A percentile compares a stretch with the other conserved stretches of the same genome.
Evolutionary conservation across 2,797 vertebrate species (phyloP).

Genomic region (Anableps anableps): DNA sequence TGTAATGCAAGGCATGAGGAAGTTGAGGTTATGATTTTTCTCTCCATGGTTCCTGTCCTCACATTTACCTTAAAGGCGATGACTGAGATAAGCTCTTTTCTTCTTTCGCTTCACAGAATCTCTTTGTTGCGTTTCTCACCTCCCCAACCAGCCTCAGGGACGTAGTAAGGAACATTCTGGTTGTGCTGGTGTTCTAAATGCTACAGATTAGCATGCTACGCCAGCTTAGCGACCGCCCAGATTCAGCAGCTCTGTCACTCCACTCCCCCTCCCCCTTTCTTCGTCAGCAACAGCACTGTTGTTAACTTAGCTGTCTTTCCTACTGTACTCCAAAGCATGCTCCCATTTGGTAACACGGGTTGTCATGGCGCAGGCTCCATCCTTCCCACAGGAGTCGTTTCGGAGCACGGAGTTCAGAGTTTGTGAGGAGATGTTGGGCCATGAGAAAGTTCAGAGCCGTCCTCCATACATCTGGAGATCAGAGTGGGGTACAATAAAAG

Average conservation of each 20-base stretch:
- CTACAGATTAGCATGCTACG: slow-evolving; percentile 66
- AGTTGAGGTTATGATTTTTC: neutral
- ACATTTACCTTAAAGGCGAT: slow-evolving; percentile 34
- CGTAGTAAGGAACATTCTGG: slow-evolving; percentile 42
- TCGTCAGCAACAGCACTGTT: slow-evolving; percentile 36
- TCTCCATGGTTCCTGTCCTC: slow-evolving; percentile 27
- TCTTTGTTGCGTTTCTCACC: slow-evolving; percentile 52
- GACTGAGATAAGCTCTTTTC: slow-evolving; percentile 60
- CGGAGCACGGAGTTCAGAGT: slow-evolving; percentile 44
- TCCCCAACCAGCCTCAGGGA: slow-evolving; percentile 49
- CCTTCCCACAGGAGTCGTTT: slow-evolving; percentile 66
- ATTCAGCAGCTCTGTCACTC: slow-evolving; percentile 54
- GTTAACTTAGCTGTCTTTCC: slow-evolving; percentile 53
- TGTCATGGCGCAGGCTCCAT: slow-evolving; percentile 68
- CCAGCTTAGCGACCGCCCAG: slow-evolving; percentile 66
- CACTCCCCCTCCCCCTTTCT: slow-evolving; percentile 42
- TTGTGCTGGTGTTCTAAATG: slow-evolving; percentile 58
- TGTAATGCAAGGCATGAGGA: neutral
- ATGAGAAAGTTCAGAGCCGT: slow-evolving; percentile 77
- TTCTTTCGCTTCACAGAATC: slow-evolving; percentile 47
- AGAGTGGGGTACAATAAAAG: slow-evolving; percentile 50
- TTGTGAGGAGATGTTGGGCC: slow-evolving; percentile 65
- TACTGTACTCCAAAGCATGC: slow-evolving; percentile 69
- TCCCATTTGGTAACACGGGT: slow-evolving; percentile 70
- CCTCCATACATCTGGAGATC: slow-evolving; percentile 58